A percentile compares a stretch with the other conserved stretches of the same genome.
Conservation (phyloP, 2,797 vertebrate genomes). For the Galago senegalensis region DNA sequence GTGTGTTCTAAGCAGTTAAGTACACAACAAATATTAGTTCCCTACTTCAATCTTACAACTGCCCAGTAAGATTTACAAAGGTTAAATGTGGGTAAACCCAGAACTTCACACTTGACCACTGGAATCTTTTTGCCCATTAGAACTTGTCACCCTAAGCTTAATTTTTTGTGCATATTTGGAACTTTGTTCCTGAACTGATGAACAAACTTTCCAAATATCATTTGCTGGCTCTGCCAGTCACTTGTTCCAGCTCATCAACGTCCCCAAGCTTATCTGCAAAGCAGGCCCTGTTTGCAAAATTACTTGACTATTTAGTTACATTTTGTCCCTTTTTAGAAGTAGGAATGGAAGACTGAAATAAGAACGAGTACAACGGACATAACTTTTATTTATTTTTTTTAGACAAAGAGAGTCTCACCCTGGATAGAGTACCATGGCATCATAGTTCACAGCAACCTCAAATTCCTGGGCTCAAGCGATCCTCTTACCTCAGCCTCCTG, state of each 20-base stretch:
- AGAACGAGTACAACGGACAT: neutral
- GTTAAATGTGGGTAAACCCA: neutral
- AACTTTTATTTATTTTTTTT: too few relatives aligned
- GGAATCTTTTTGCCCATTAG: neutral
- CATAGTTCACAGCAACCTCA: too few relatives aligned
- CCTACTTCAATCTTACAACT: neutral
- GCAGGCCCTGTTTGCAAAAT: neutral
- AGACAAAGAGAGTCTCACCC: too few relatives aligned
- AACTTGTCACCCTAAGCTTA: neutral
- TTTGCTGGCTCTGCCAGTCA: neutral
- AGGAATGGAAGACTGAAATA: neutral
- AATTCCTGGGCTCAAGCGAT: too few relatives aligned
- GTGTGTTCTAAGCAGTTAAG: neutral
- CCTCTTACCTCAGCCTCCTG: too few relatives aligned
- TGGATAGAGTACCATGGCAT: too few relatives aligned
- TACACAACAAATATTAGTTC: neutral
- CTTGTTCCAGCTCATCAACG: neutral
- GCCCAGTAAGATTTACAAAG: neutral
- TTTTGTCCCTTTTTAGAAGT: neutral
- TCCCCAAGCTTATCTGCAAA: neutral
- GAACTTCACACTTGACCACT: neutral
- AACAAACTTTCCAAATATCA: neutral
- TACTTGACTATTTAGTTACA: neutral
- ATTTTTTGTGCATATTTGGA: neutral
- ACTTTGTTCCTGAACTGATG: neutral